phyloP scores from a whole-genome alignment of 2,797 vertebrate genomes.

The Onychomys arenicola region DNA sequence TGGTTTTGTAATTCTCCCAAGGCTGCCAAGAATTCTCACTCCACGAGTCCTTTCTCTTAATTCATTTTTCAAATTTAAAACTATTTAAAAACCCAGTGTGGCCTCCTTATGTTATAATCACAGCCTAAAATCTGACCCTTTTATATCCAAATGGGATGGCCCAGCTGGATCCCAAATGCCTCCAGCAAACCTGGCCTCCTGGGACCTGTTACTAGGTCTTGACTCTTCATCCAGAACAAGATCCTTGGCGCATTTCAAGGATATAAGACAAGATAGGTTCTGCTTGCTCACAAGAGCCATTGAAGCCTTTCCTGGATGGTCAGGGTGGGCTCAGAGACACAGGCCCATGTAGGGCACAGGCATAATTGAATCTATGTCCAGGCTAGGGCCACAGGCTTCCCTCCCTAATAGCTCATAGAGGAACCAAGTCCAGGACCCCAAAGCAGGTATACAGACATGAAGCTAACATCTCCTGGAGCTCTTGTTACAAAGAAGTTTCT shows the following conservation, averaged over 20 bases:
- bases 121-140: constrained; percentile 59
- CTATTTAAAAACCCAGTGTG: constrained; percentile 67
- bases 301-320: background rate
- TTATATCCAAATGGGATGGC: constrained; percentile 50
- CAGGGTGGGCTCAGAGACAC: background rate
- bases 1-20: constrained; percentile 66
- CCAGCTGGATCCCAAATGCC: constrained; percentile 33
- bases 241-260: background rate
- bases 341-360: background rate
- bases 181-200: constrained; percentile 22
- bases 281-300: background rate
- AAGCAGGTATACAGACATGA: background rate
- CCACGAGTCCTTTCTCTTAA: constrained; percentile 50
- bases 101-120: constrained; percentile 61
- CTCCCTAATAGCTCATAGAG: background rate
- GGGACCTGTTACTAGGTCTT: background rate
- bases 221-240: background rate
- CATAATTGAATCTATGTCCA: background rate
- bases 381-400: background rate
- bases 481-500: background rate
- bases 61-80: constrained; percentile 69
- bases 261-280: background rate
- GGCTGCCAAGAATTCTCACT: constrained; percentile 59
- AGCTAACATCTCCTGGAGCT: background rate
- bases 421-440: background rate